These are phyloP conservation scores for Myopa tessellatipennis DNA, from an alignment of 2,888 invertebrate genomes.

Conservation along the genomic window DNA sequence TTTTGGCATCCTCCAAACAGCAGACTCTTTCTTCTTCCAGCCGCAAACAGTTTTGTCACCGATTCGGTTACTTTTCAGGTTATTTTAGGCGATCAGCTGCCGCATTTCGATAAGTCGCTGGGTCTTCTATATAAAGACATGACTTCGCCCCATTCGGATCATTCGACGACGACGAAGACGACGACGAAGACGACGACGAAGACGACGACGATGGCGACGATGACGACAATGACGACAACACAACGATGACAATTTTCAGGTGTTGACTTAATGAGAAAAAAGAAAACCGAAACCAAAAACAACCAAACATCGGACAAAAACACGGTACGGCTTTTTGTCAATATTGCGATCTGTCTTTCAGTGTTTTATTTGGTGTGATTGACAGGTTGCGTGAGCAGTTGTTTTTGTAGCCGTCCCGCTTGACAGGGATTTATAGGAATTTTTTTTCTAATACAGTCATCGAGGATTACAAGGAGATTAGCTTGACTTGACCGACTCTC, in stretches of 20 bases:
- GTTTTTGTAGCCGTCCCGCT: not conserved
- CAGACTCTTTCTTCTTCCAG: not conserved
- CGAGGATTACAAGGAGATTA: not conserved
- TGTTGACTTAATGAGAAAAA: conserved; percentile 39
- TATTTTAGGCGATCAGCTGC: conserved; percentile 20
- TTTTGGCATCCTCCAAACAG: not conserved
- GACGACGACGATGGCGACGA: not conserved
- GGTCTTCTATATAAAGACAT: conserved; percentile 38
- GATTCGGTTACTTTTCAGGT: conserved; percentile 21
- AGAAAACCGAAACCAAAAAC: not conserved
- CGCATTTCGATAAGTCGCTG: conserved; percentile 29
- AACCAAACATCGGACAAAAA: not conserved
- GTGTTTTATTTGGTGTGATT: conserved; percentile 36
- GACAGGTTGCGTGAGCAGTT: conserved; percentile 32
- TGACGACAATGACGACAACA: not conserved
- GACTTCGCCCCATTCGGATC: conserved; percentile 26
- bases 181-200: not conserved
- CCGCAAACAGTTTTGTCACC: conserved; percentile 28
- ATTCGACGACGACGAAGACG: not conserved
- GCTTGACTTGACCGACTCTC: too few relatives aligned
- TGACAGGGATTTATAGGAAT: not conserved
- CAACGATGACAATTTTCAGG: conserved; percentile 22
- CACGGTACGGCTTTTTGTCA: conserved; percentile 21
- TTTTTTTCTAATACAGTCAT: not conserved
- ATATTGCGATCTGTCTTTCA: conserved; percentile 17